Percentiles rank a stretch among this genome's conserved stretches.
Conservation (phyloP, 2,113 vertebrate species). For the Urocitellus parryii region DNA sequence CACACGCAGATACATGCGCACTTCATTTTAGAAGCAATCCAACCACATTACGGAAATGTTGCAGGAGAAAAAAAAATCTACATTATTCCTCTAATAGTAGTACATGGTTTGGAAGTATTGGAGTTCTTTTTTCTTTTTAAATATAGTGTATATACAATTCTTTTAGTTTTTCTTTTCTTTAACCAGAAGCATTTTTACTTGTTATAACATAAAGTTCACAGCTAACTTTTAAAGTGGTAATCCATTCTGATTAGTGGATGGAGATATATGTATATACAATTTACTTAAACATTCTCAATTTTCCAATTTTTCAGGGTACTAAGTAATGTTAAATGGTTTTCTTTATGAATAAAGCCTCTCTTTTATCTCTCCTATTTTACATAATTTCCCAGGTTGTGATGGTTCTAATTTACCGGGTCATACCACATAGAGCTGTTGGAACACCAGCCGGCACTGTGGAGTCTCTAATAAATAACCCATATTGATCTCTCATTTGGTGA, state of each 20-base stretch:
- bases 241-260: background rate
- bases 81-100: constrained; percentile 20
- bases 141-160: no score
- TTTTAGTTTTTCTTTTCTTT: background rate
- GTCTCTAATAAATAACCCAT: constrained; percentile 62
- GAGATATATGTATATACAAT: background rate
- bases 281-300: constrained; percentile 7
- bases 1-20: background rate
- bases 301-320: constrained; percentile 42
- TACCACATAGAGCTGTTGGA: constrained; percentile 1
- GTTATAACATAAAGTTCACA: constrained; percentile 8
- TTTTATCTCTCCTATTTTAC: background rate
- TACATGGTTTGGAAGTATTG: background rate
- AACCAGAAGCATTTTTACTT: constrained; percentile 1
- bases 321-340: background rate
- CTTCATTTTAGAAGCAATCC: constrained; percentile 18
- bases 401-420: constrained; percentile 7
- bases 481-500: constrained; percentile 69
- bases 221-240: background rate
- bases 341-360: background rate
- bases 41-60: background rate
- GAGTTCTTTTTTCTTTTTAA: background rate
- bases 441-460: background rate
- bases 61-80: background rate
- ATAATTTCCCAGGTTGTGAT: background rate